Percentiles rank a stretch among this genome's conserved stretches.
These are phyloP conservation scores for Tenthredo notha DNA, from an alignment of 2,888 invertebrate species.

Conservation along the genomic window DNA sequence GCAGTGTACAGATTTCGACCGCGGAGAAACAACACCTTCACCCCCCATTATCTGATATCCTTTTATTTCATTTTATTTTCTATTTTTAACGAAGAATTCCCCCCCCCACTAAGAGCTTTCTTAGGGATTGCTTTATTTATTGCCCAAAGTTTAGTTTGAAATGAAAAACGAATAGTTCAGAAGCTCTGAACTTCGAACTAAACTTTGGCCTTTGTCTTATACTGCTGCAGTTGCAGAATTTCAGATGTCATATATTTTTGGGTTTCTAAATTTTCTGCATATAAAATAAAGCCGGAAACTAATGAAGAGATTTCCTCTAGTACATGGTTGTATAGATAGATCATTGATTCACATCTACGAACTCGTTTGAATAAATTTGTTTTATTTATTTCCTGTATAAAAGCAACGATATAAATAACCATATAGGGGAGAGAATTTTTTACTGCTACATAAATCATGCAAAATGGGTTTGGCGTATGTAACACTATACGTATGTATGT, in stretches of 20 bases:
- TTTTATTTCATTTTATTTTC: neutral
- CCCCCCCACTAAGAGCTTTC: neutral
- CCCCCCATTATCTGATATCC: neutral
- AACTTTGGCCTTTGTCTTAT: neutral
- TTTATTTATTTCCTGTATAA: neutral
- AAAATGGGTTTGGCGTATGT: neutral
- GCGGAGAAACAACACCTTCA: neutral
- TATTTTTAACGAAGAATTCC: neutral
- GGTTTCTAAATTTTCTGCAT: neutral
- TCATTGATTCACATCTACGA: neutral
- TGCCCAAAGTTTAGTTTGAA: neutral
- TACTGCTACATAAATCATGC: neutral
- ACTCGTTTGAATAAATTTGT: constrained; percentile 6
- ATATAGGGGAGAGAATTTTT: neutral
- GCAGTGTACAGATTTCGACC: neutral
- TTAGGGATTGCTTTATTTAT: constrained; percentile 21
- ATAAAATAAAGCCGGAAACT: neutral
- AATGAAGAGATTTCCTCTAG: neutral
- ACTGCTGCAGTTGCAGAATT: neutral
- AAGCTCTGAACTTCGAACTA: neutral
- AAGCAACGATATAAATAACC: neutral
- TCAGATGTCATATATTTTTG: neutral
- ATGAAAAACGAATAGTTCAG: neutral
- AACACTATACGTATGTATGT: neutral
- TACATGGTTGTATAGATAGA: neutral